phyloP scores from a whole-genome alignment of 2,113 vertebrate species.

The Brevimyrus niger region DNA sequence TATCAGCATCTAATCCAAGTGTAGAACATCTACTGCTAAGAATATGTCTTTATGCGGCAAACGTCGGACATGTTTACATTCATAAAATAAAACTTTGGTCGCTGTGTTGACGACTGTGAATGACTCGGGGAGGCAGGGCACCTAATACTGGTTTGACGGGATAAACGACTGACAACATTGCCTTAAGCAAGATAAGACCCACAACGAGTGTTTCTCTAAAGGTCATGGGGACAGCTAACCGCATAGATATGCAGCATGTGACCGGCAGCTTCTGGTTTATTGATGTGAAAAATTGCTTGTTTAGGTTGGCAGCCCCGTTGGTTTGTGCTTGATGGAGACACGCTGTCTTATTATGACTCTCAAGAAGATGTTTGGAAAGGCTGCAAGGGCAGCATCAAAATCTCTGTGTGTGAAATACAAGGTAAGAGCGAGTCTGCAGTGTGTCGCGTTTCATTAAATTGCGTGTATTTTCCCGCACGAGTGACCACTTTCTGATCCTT shows the following conservation, averaged over 20 bases:
- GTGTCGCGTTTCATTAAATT: no score
- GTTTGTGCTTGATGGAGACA: conserved; percentile 92
- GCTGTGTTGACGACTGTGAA: background rate
- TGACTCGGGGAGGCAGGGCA: background rate
- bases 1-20: background rate
- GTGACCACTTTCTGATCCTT: background rate
- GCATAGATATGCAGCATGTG: background rate
- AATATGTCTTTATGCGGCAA: background rate
- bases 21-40: background rate
- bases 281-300: conserved; percentile 33
- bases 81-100: background rate
- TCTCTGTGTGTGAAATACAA: conserved; percentile 98
- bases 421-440: conserved; percentile 49
- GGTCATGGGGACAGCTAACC: background rate
- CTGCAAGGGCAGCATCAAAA: conserved; percentile 96
- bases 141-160: background rate
- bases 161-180: background rate
- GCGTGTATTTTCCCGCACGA: background rate
- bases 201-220: background rate
- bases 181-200: background rate
- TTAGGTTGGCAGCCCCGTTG: conserved; percentile 97
- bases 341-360: conserved; percentile 93
- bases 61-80: background rate
- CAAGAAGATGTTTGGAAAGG: conserved; percentile 97
- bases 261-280: background rate